These are phyloP conservation scores for Callionymus lyra DNA, from an alignment of 2,113 vertebrate genomes.

Conservation along the genomic window DNA sequence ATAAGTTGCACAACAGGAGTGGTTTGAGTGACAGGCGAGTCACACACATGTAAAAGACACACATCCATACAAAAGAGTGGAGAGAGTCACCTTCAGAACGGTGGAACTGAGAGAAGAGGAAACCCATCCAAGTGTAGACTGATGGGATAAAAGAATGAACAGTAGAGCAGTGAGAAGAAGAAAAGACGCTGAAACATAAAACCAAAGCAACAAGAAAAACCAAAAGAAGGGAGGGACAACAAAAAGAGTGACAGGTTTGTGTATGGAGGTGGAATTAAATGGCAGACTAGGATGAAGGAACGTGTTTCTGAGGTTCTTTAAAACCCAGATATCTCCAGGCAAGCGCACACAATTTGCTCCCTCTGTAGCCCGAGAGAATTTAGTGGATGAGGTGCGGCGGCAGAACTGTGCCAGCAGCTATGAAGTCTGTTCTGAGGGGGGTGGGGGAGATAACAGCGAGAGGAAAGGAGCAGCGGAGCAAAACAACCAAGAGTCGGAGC, in stretches of 20 bases:
- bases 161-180: neutral
- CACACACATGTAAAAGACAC: too few relatives aligned
- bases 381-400: slow-evolving; percentile 41
- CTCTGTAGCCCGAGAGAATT: slow-evolving; percentile 11
- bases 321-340: slow-evolving; percentile 19
- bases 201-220: slow-evolving; percentile 8
- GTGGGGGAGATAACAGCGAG: slow-evolving; percentile 29
- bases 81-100: slow-evolving; percentile 2
- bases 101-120: slow-evolving; percentile 72
- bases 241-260: slow-evolving; percentile 33
- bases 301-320: slow-evolving; percentile 1
- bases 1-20: too few relatives aligned
- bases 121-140: slow-evolving; percentile 83
- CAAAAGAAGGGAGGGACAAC: slow-evolving; percentile 51
- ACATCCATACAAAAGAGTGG: too few relatives aligned
- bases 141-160: slow-evolving; percentile 42
- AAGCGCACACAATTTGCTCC: slow-evolving; percentile 50
- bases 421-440: slow-evolving; percentile 38
- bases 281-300: neutral
- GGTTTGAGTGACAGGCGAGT: too few relatives aligned
- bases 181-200: neutral
- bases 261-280: slow-evolving; percentile 24
- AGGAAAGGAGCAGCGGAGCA: slow-evolving; percentile 30
- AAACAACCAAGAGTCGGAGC: slow-evolving; percentile 23
- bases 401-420: slow-evolving; percentile 35